Base-by-base conservation (phyloP, 2,113 vertebrate genomes). In the Rattus rattus region DNA sequence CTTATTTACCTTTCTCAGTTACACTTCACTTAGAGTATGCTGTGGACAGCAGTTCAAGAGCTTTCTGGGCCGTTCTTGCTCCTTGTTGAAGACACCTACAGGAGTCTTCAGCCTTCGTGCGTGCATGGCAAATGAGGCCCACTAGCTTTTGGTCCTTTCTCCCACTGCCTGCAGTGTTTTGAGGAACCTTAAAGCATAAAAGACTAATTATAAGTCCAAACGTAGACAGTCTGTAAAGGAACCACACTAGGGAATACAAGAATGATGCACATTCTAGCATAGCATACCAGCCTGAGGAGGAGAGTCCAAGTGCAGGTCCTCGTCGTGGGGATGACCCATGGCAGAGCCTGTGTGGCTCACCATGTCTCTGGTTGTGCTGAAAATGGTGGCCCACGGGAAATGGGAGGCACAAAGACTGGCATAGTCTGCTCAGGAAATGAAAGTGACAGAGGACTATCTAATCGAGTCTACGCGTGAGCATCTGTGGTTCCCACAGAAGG, bases 341-440 rank as follows among this genome's bases (percentile, higher is more conserved):
- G 77, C 59, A 43, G 43, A 49, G n/a, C 4, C 1, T 85, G 22
- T 20, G 1, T 36, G 10, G n/a, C 14, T 86, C 28, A 22, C 30
- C 0, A 0, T 5, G 0, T 39, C 52, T 39, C 24, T n/a, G 79
- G 73, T 3, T 39, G 26, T n/a, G 30, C 70, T 10, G 0, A 10
- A 26, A 54, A 24, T 61, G 30, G 20, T 19, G 2, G 47, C 49
- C 5, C 3, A 1, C 2, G 24, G 36, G 9, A 19, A 65, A 63
- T 30, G 39, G 7, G 2, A 22, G 22, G 0, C 19, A 54, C 76
- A 1, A 14, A 73, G 67, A 56, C 36, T 33, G n/a, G 22, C 4
- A 0, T 11, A 85, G 20, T 47, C 52, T 59, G 43, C 47, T 26
- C 8, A 56, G 87, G 49, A 22, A 14, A 16, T 36, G 80, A 61